Evolutionary conservation across 2,797 vertebrate genomes (phyloP), one percentile per base, ranked within the genome.

Genomic region (Halcyon smyrnensis): DNA sequence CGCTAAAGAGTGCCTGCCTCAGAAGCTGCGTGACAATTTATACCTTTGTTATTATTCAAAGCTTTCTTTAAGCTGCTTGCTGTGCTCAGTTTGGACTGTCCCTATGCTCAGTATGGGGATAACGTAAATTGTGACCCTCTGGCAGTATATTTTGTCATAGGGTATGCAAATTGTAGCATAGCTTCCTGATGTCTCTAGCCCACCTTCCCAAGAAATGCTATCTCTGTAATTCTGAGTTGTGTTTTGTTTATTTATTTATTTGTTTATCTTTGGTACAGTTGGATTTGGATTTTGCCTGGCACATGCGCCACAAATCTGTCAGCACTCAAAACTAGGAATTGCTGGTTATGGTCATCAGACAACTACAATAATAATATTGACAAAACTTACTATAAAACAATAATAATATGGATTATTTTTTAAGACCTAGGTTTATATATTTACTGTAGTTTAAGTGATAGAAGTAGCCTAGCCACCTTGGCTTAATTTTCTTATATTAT

Each of bases 81-180:
- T 36, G 6, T 28, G 10, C n/a, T 71, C 37, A 20, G 11, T 79
- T 87, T 82, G 84, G 37, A 67, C 23, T 57, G 27, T 15, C 5
- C 4, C 4, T 71, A 63, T 63, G 14, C 12, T 63, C 17, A 37
- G 18, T 3, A 2, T n/a, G n/a, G 18, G 12, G 20, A 21, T 63
- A 54, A 51, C 17, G 4, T 30, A 57, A 84, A 39, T 63, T 75
- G 14, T 48, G 36, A 63, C 6, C 11, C 64, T 16, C 4, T 19
- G 20, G 23, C 2, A 5, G 11, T 30, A 74, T 17, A 69, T 28
- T 67, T 73, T 60, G 16, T 67, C 39, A 48, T 2, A 65, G 51
- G 1, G 3, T 34, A 32, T 1, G 4, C 17, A 14, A 87, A 18
- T 11, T 78, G 20, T 74, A 23, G 12, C 1, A 1, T 37, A 21